Evolutionary conservation across 2,888 invertebrate genomes (phyloP), one percentile per base, ranked within the genome.

Genomic region (Taenaris catops): DNA sequence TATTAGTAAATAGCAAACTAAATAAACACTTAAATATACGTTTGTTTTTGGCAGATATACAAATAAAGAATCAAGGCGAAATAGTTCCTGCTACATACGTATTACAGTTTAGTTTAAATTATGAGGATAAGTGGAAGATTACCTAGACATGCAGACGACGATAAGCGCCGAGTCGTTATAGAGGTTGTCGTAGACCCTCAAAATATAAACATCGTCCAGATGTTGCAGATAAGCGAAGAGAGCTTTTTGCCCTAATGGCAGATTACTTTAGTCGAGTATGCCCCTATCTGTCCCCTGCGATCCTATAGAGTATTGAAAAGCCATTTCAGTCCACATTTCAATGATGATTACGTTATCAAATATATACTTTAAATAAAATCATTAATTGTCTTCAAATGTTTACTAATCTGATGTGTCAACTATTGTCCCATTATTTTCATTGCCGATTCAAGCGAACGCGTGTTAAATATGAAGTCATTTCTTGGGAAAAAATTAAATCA

Each of bases 181-280:
- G 71, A 81, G 83, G 84, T 79, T 79, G 75, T 71, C 70, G 70
- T 66, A 59, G 74, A 70, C 76, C 79, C 78, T 79, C 73, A 72
- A 80, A 83, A 79, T 81, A 81, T 83, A 80, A 81, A 83, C 83
- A 80, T 76, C 70, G 71, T 63, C 72, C 84, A 84, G 83, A 81
- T 84, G 84, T 78, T 59, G 64, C 70, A 78, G 84, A 84, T 83
- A 81, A 80, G 74, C 62, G 69, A 56, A 51, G 67, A 70, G 67
- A 74, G 80, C 73, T 76, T 78, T 80, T 79, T 73, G 69, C 63
- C 70, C 69, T 83, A 83, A 84, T 83, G 74, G 74, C 68, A 76
- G 76, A 80, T 83, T 83, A 78, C 76, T 76, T 59, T 53, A 70
- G 61, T 67, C 53, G 60, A 70, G 39, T 46, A 33, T 33, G 26